Evolutionary conservation across 1,140 invertebrate species (phyloP).

Genomic region (Aethina tumida): DNA sequence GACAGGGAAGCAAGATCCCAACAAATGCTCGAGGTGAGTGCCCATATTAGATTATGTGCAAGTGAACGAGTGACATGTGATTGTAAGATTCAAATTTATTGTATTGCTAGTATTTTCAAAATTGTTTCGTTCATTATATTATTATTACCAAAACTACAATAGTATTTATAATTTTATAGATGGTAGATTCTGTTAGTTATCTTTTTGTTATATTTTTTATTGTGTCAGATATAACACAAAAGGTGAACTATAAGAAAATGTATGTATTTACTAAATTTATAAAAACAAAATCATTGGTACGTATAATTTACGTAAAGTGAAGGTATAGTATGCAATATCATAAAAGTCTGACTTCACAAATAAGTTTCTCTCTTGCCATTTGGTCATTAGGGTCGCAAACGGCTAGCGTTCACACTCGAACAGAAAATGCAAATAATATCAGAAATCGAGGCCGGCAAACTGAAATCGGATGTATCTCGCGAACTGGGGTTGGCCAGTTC

Average conservation of each 20-base stretch:
- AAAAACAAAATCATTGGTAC: no score
- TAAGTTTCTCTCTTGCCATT: constrained; percentile 5
- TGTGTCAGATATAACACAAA: background rate
- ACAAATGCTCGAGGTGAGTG: constrained; percentile 54
- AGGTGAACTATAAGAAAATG: no score
- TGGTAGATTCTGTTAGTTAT: constrained; percentile 2
- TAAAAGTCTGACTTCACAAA: constrained; percentile 4
- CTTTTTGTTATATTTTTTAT: constrained; percentile 4
- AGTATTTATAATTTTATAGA: background rate
- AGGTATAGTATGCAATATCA: constrained; percentile 17
- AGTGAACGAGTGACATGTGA: background rate
- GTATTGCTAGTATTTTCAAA: no score
- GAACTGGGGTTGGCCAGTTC: constrained; percentile 47
- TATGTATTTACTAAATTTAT: no score
- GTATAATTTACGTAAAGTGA: constrained; percentile 9
- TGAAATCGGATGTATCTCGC: constrained; percentile 48
- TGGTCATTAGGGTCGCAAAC: constrained; percentile 43
- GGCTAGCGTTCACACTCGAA: constrained; percentile 50
- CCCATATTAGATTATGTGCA: constrained; percentile 1
- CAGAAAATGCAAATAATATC: constrained; percentile 53
- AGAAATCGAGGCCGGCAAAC: constrained; percentile 48
- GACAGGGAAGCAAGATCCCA: constrained; percentile 67
- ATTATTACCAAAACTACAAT: background rate
- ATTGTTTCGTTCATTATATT: no score
- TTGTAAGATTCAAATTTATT: no score